Conservation (phyloP, 2,113 vertebrate genomes). For the Pseudonaja textilis region DNA sequence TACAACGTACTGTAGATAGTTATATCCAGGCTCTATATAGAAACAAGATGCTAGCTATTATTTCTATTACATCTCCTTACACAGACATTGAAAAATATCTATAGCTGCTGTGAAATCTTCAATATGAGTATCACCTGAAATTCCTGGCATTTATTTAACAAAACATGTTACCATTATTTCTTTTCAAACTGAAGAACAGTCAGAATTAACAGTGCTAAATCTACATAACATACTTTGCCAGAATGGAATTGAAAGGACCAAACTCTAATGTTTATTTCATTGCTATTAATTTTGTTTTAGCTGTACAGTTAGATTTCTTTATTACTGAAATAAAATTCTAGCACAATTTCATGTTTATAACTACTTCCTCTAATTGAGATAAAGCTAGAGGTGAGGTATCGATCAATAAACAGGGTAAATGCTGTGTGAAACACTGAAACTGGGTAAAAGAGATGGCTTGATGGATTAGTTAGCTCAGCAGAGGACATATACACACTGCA, state of each 20-base stretch:
- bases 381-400: not conserved
- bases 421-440: not conserved
- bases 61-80: not conserved
- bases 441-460: not conserved
- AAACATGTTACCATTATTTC: not conserved
- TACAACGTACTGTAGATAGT: not conserved
- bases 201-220: not conserved
- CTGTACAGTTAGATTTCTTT: not conserved
- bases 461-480: not conserved
- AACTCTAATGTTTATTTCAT: not conserved
- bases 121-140: constrained; percentile 9
- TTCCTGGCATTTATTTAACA: constrained; percentile 9
- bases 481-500: not conserved
- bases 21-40: not conserved
- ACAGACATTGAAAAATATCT: constrained; percentile 6
- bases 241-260: not conserved
- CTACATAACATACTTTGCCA: not conserved
- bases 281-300: not conserved
- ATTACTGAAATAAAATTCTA: not conserved
- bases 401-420: not conserved
- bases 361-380: not conserved
- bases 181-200: not conserved
- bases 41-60: constrained; percentile 15
- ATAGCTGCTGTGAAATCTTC: constrained; percentile 6
- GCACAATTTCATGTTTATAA: constrained; percentile 30